Base-by-base conservation (phyloP, 1,140 invertebrate species). In the Apocrypta bakeri region DNA sequence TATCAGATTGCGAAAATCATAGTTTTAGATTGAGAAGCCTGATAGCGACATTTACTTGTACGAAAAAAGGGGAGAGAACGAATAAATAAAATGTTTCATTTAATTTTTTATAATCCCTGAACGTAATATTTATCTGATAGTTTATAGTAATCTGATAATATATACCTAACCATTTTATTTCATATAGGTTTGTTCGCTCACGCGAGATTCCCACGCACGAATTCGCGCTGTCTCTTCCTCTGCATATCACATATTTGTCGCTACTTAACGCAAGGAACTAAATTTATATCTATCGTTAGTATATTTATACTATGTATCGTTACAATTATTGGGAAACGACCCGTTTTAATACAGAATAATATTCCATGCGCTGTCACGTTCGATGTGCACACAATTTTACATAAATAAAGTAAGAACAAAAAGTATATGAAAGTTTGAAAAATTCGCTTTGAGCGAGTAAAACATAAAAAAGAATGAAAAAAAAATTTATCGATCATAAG, bases 211-310 rank as follows among this genome's bases (percentile, higher is more conserved):
- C 66, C 33, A 64, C 75, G 72, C 79, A 42, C 24, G 1, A 12
- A 68, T 24, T 25, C 74, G 42, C 8, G 8, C 63, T 29, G 63
- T 25, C 25, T 29, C 63, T 48, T 48, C 63, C 17, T 42, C 37
- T 21, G 25, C 29, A 0, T 82, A 82, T 82, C 81, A 82, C 81
- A 82, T 77, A 21, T 40, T 82, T 64, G 17, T 72, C 74, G 66
- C 81, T 82, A 82, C 74, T 82, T 82, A 78, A 29, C 37, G 9
- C 78, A 82, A 82, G 75, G 81, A 77, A 82, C 81, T 78, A 82
- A 72, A 64, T 25, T 69, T 71, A 63, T 29, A 72, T 64, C 42
- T 61, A 77, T 78, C n/a, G n/a, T 63, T 77, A 69, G n/a, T 17
- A 21, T 40, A 24, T 3, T n/a, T 48, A 17, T 56, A 56, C 48